phyloP scores from a whole-genome alignment of 2,888 invertebrate species.

The Scaptodrosophila latifasciaeformis region DNA sequence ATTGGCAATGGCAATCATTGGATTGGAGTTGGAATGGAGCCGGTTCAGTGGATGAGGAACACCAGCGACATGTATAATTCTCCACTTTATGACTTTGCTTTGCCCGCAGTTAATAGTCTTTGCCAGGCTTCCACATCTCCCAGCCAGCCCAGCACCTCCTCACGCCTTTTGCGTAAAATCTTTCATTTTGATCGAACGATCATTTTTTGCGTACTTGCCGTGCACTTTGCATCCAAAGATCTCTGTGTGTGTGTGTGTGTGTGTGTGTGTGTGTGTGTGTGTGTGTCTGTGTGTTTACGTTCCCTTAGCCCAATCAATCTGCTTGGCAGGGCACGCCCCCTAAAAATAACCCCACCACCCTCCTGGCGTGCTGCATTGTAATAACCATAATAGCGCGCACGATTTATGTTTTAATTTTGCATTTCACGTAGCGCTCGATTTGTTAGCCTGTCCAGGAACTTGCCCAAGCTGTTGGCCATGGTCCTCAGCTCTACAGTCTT shows the following conservation, averaged over 20 bases:
- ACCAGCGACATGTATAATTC: conserved; percentile 41
- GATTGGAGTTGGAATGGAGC: conserved; percentile 7
- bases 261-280: conserved; percentile 16
- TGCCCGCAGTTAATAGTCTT: conserved; percentile 31
- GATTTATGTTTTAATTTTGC: conserved; percentile 74
- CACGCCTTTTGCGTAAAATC: conserved; percentile 32
- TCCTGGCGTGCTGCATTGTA: conserved; percentile 54
- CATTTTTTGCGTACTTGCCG: conserved; percentile 61
- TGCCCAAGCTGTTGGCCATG: conserved; percentile 7
- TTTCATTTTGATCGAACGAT: conserved; percentile 57
- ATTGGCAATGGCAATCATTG: conserved; percentile 14
- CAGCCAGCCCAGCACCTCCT: conserved; percentile 2
- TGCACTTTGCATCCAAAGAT: conserved; percentile 39
- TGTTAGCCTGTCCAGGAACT: conserved; percentile 12
- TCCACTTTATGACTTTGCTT: conserved; percentile 48
- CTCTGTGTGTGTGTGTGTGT: not conserved
- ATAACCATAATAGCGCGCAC: conserved; percentile 72
- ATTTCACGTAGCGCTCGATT: conserved; percentile 36
- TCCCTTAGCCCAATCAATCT: conserved; percentile 51
- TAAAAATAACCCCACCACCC: not conserved
- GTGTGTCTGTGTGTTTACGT: too few relatives aligned
- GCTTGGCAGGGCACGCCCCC: not conserved
- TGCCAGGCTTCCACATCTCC: conserved; percentile 8
- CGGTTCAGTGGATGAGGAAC: conserved; percentile 4
- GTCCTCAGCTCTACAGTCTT: not conserved